Conservation (phyloP, 2,888 invertebrate genomes). For the Athetis lepigone region DNA sequence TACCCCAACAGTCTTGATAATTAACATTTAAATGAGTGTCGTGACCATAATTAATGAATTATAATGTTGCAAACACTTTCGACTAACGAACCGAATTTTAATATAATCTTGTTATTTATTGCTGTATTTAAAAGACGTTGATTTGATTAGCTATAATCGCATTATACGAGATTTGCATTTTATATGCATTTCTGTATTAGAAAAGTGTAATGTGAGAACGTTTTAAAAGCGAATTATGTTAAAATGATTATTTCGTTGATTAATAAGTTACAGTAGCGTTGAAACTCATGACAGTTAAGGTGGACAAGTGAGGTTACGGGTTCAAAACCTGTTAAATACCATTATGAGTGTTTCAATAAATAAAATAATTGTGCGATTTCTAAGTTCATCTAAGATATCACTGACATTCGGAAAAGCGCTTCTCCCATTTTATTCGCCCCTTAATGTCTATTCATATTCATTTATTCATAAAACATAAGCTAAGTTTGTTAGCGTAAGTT, state of each 20-base stretch:
- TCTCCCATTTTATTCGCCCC: too few species aligned
- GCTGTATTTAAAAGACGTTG: slow-evolving; percentile 27
- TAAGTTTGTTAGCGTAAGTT: too few species aligned
- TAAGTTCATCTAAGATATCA: too few species aligned
- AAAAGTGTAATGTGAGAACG: slow-evolving; percentile 33
- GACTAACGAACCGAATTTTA: slow-evolving; percentile 41
- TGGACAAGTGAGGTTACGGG: too few species aligned
- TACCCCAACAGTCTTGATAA: slow-evolving; percentile 47
- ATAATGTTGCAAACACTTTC: slow-evolving; percentile 47
- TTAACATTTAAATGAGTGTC: slow-evolving; percentile 51
- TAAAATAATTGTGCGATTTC: too few species aligned
- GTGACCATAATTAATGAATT: slow-evolving; percentile 38
- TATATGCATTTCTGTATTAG: slow-evolving; percentile 33
- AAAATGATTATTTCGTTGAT: not conserved
- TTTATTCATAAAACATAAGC: too few species aligned
- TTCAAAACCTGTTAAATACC: too few species aligned
- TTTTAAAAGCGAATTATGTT: slow-evolving; percentile 6
- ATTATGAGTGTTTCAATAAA: too few species aligned
- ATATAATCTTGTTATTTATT: slow-evolving; percentile 53
- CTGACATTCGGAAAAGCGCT: too few species aligned
- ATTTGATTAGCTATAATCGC: slow-evolving; percentile 52
- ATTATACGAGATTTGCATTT: slow-evolving; percentile 50
- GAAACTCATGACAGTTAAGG: too few species aligned
- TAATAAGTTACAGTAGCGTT: too few species aligned
- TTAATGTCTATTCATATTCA: too few species aligned